These are phyloP conservation scores for Neosalanx taihuensis DNA, from an alignment of 2,797 vertebrate genomes.

Conservation along the genomic window DNA sequence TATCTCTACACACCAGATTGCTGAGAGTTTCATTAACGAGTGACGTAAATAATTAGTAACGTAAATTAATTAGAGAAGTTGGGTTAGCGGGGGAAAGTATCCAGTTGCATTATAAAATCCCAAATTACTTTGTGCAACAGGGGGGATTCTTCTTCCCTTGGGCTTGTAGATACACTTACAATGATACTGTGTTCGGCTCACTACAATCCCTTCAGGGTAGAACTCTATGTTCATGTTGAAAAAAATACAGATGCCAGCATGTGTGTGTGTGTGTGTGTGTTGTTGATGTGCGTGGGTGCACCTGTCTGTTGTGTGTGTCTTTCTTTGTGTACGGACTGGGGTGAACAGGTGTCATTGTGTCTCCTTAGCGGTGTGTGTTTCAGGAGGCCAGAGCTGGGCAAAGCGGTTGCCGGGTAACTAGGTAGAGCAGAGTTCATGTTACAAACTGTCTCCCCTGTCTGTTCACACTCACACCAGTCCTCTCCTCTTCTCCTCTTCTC, in stretches of 20 bases:
- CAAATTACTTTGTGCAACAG: too few species aligned
- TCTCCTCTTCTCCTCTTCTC: constrained; percentile 19
- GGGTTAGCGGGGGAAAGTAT: too few species aligned
- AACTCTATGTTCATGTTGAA: neutral
- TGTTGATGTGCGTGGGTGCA: neutral
- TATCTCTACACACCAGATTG: too few species aligned
- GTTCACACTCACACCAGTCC: constrained; percentile 10
- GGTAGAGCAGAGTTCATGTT: constrained; percentile 62
- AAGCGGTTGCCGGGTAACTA: constrained; percentile 61
- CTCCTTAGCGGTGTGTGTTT: constrained; percentile 54
- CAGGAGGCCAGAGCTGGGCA: constrained; percentile 50
- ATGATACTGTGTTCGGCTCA: too few species aligned
- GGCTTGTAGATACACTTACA: too few species aligned
- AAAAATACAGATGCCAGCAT: neutral
- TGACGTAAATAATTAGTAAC: too few species aligned
- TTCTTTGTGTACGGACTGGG: neutral
- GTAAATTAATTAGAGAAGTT: too few species aligned
- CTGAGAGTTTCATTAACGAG: too few species aligned
- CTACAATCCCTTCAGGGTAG: neutral
- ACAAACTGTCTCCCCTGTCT: constrained; percentile 48
- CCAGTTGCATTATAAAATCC: too few species aligned
- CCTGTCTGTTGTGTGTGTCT: neutral
- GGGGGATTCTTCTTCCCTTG: too few species aligned
- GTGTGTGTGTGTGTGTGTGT: constrained; percentile 19
- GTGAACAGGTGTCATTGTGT: constrained; percentile 48